These are phyloP conservation scores for Drosophila nr. medialis DNA, from an alignment of 2,888 invertebrate species.

Conservation along the genomic window DNA sequence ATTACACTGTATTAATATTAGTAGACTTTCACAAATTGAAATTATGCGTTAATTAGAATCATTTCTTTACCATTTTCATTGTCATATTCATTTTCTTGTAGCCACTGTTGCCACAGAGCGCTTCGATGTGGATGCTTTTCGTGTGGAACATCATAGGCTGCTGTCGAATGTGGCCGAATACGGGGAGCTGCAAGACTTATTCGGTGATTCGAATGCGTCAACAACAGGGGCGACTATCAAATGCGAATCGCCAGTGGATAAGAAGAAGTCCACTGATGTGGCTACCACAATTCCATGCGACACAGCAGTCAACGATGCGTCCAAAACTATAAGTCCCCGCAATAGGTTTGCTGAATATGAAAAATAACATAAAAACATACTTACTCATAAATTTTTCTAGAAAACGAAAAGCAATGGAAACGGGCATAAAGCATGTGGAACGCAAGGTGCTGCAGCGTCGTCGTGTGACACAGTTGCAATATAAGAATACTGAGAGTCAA, in stretches of 20 bases:
- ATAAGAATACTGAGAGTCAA: constrained; percentile 78
- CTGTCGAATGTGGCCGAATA: constrained; percentile 32
- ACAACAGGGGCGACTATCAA: constrained; percentile 1
- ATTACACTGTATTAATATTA: not conserved
- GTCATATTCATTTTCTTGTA: constrained; percentile 23
- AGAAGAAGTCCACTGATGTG: not conserved
- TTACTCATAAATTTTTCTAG: constrained; percentile 43
- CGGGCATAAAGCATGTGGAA: constrained; percentile 58
- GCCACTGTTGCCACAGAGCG: constrained; percentile 74
- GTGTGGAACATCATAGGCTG: constrained; percentile 35
- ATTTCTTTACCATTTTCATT: not conserved
- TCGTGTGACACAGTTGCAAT: constrained; percentile 59
- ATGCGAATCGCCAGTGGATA: not conserved
- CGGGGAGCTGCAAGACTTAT: not conserved
- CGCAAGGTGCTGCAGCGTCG: constrained; percentile 56
- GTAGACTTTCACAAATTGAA: not conserved
- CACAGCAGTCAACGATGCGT: not conserved
- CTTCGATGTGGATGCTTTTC: constrained; percentile 62
- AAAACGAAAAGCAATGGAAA: constrained; percentile 72
- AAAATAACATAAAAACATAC: not conserved
- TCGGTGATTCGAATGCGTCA: not conserved
- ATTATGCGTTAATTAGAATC: not conserved
- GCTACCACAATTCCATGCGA: constrained; percentile 13
- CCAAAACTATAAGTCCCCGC: constrained; percentile 16
- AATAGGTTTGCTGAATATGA: constrained; percentile 21